Percentiles rank a stretch among this genome's conserved stretches.
Conservation (phyloP, 2,888 invertebrate genomes). For the Spisula solida region DNA sequence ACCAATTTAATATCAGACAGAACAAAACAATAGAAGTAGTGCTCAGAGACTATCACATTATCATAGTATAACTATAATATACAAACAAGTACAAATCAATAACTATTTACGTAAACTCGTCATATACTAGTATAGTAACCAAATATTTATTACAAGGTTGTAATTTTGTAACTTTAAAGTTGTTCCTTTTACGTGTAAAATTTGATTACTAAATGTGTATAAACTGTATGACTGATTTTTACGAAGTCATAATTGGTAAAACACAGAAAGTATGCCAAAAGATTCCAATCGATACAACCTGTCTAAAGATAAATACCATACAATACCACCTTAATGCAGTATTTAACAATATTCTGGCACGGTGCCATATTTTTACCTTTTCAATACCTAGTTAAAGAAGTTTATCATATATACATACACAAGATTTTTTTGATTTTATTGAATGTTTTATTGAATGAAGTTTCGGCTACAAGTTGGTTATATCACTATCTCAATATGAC, state of each 20-base stretch:
- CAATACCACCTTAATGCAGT: conserved; percentile 42
- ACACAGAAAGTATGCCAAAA: neutral
- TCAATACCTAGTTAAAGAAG: conserved; percentile 33
- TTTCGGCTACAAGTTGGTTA: neutral
- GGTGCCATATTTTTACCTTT: conserved; percentile 41
- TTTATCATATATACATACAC: neutral
- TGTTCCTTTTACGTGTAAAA: neutral
- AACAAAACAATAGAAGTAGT: too few species aligned
- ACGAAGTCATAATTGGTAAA: neutral
- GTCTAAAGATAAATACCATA: conserved; percentile 21
- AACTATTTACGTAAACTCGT: neutral
- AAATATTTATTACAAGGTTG: neutral
- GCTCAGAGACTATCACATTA: neutral
- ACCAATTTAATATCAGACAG: too few species aligned
- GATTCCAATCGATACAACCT: neutral
- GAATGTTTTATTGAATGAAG: conserved; percentile 21
- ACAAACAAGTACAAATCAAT: conserved; percentile 5
- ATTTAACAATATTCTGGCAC: conserved; percentile 35
- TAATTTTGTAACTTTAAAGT: neutral
- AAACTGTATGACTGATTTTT: neutral
- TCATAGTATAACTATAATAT: neutral
- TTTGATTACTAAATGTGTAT: neutral
- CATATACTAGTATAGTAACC: neutral
- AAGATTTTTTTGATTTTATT: neutral
- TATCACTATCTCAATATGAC: neutral